A percentile compares a stretch with the other conserved stretches of the same genome.
phyloP scores from a whole-genome alignment of 2,113 vertebrate species.

The Sapayoa aenigma region DNA sequence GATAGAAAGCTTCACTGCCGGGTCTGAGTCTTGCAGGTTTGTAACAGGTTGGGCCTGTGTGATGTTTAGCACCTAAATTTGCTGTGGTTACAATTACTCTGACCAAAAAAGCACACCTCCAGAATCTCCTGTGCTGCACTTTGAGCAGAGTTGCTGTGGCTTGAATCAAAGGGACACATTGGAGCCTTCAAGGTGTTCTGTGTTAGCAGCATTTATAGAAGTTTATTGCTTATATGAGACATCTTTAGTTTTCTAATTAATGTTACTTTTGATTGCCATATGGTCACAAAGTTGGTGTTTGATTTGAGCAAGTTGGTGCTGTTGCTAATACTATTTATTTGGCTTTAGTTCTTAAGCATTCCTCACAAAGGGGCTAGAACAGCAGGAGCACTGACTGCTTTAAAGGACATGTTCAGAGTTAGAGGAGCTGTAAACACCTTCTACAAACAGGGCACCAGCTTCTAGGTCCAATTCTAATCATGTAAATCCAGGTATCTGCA shows the following conservation, averaged over 20 bases:
- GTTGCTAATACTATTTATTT: neutral
- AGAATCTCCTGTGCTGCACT: neutral
- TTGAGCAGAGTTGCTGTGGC: neutral
- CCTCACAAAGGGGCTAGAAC: neutral
- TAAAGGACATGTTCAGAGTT: neutral
- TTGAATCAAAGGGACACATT: neutral
- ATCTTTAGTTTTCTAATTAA: neutral
- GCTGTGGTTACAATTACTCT: neutral
- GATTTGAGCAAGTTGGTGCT: neutral
- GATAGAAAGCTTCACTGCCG: neutral
- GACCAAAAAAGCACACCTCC: neutral
- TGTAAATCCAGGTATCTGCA: neutral
- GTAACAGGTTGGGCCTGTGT: neutral
- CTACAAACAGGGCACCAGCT: neutral
- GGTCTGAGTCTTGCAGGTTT: neutral
- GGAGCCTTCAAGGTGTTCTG: neutral
- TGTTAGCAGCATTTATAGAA: neutral
- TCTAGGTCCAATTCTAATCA: neutral
- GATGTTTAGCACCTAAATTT: neutral
- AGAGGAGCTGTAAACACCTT: neutral
- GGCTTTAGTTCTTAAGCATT: neutral
- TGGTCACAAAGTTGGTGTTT: neutral
- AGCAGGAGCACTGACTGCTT: neutral
- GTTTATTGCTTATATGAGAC: neutral
- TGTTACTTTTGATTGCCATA: neutral